Conservation (phyloP, 2,888 invertebrate genomes). For the Crocallis elinguaria region DNA sequence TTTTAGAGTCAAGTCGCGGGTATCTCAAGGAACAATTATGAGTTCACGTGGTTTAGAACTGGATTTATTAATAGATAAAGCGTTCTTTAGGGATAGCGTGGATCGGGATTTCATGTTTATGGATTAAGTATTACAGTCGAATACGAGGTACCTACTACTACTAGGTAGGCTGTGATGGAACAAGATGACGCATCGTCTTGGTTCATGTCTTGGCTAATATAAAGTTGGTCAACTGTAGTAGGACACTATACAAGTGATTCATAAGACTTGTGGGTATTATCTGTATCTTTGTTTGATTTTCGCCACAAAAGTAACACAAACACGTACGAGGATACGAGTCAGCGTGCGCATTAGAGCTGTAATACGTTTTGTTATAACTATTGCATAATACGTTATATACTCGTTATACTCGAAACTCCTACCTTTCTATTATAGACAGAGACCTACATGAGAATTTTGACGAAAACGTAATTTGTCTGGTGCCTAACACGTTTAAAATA, state of each 20-base stretch:
- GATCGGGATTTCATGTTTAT: too few relatives aligned
- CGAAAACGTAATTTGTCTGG: too few relatives aligned
- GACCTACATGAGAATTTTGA: background rate
- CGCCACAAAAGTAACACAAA: conserved; percentile 13
- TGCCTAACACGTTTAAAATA: too few relatives aligned
- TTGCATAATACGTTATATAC: conserved; percentile 12
- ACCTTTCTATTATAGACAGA: conserved; percentile 2
- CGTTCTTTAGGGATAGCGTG: too few relatives aligned
- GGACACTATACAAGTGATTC: conserved; percentile 66
- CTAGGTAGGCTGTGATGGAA: conserved; percentile 52
- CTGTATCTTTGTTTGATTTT: conserved; percentile 51
- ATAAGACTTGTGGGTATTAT: conserved; percentile 43
- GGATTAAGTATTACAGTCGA: too few relatives aligned
- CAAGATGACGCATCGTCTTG: conserved; percentile 63
- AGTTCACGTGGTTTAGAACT: too few relatives aligned
- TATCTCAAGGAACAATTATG: too few relatives aligned
- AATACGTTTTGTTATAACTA: conserved; percentile 14
- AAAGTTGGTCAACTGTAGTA: conserved; percentile 69
- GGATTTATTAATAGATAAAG: too few relatives aligned
- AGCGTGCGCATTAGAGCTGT: conserved; percentile 5
- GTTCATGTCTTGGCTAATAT: conserved; percentile 50
- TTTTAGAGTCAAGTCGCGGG: too few relatives aligned
- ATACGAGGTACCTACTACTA: too few relatives aligned
- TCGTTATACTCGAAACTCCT: conserved; percentile 6
- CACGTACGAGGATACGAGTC: conserved; percentile 14